Evolutionary conservation across 1,140 invertebrate species (phyloP).

Genomic region (Lepidurus arcticus): DNA sequence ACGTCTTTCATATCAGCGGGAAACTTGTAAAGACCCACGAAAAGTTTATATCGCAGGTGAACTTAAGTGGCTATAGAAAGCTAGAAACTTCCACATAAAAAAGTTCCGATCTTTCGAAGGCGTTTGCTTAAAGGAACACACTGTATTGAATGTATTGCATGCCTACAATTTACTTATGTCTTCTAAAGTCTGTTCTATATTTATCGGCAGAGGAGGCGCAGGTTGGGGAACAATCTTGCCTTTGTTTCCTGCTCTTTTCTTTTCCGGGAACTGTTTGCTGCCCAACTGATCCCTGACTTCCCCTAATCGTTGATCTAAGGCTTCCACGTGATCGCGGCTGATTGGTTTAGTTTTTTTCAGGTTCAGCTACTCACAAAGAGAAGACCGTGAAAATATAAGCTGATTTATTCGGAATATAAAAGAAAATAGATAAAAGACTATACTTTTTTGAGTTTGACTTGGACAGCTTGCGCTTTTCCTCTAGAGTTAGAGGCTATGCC

Average conservation of each 20-base stretch:
- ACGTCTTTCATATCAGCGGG: neutral
- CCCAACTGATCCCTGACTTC: slow-evolving; percentile 12
- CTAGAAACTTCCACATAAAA: no score
- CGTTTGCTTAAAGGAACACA: no score
- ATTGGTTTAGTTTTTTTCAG: slow-evolving; percentile 22
- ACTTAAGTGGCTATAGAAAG: neutral
- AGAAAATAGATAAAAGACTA: neutral
- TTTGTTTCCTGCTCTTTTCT: slow-evolving; percentile 6
- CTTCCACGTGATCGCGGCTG: slow-evolving; percentile 8
- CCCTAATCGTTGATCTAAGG: slow-evolving; percentile 15
- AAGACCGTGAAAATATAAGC: slow-evolving; percentile 8
- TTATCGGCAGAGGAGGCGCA: neutral
- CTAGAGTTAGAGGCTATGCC: neutral
- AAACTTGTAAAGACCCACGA: neutral
- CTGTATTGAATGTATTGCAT: neutral
- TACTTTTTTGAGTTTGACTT: slow-evolving; percentile 4
- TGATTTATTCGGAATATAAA: neutral
- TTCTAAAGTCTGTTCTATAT: slow-evolving; percentile 1
- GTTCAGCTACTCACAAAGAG: slow-evolving; percentile 3
- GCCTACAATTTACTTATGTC: slow-evolving; percentile 15
- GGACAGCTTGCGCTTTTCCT: slow-evolving; percentile 12
- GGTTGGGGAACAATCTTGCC: slow-evolving; percentile 20
- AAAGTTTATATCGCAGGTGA: neutral
- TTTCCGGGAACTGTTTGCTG: neutral
- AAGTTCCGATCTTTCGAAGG: no score